Evolutionary conservation across 2,797 vertebrate genomes (phyloP), one percentile per base, ranked within the genome.

Genomic region (Eulemur albifrons): DNA sequence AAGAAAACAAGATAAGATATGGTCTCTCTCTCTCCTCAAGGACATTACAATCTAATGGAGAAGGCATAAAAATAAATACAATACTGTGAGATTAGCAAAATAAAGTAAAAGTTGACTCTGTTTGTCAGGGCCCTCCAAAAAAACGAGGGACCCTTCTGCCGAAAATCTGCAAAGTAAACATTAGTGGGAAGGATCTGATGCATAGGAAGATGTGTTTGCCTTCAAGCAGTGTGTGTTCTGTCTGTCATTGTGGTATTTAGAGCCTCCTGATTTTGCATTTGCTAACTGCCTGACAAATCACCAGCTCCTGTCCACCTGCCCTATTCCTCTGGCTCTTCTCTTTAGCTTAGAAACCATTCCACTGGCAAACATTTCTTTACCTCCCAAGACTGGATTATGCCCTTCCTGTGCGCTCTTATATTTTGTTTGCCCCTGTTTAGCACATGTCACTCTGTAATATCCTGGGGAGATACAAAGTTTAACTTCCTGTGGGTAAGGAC

Each of bases 51-150:
- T 94, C 45, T 92, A 85, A 45, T 94, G 30, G 65, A 95, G 59
- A 96, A 86, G 38, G 65, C 81, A 90, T 80, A 90, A 54, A 94
- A 65, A n/a, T 76, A 94, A 88, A 89, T n/a, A 75, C 18, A 84
- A 23, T 91, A 67, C 45, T 70, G 14, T 50, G 57, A 73, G 57
- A 77, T 89, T 92, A 96, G 52, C 32, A 82, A 95, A 89, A 57
- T 67, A 87, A 63, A 95, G 50, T 88, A 70, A 84, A 90, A 84
- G 32, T 72, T 83, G 70, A 80, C 54, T 75, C 30, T 88, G 0
- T 79, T 95, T 88, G 48, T 79, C 21, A 79, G 54, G 59, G 30
- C 40, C 35, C 13, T 93, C 72, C 54, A 69, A 90, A 95, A 57
- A 65, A 96, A 94, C 69, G 30, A 92, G 25, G 40, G 0, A 7